phyloP scores from a whole-genome alignment of 2,888 invertebrate genomes.

The Nycteola revayana region DNA sequence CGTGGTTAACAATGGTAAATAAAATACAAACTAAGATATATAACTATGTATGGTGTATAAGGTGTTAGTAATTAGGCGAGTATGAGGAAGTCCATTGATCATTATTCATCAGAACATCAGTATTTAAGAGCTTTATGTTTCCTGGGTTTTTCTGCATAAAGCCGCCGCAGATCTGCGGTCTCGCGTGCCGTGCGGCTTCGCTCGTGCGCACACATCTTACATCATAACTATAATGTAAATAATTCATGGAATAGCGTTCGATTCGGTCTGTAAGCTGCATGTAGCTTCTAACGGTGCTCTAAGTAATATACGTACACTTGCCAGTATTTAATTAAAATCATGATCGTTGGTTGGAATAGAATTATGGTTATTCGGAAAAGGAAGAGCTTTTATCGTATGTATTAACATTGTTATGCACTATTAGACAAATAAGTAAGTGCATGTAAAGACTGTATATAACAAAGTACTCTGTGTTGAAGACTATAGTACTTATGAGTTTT shows the following conservation, averaged over 20 bases:
- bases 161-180: conserved; percentile 34
- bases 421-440: too few species aligned
- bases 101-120: conserved; percentile 70
- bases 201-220: conserved; percentile 60
- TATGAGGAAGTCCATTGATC: conserved; percentile 66
- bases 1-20: conserved; percentile 23
- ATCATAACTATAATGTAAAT: conserved; percentile 54
- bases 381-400: too few species aligned
- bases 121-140: conserved; percentile 53
- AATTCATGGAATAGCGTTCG: conserved; percentile 40
- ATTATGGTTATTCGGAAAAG: too few species aligned
- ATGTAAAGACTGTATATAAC: too few species aligned
- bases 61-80: conserved; percentile 54
- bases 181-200: conserved; percentile 56
- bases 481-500: too few species aligned
- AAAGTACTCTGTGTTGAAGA: too few species aligned
- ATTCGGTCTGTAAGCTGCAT: conserved; percentile 49
- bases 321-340: conserved; percentile 1
- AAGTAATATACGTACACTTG: conserved; percentile 1
- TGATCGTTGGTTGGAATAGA: too few species aligned
- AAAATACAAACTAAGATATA: conserved; percentile 21
- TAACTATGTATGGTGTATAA: conserved; percentile 16
- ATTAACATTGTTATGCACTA: too few species aligned
- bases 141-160: conserved; percentile 66
- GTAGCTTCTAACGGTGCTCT: conserved; percentile 50